phyloP scores from a whole-genome alignment of 2,113 vertebrate genomes.

The Guaruba guarouba region DNA sequence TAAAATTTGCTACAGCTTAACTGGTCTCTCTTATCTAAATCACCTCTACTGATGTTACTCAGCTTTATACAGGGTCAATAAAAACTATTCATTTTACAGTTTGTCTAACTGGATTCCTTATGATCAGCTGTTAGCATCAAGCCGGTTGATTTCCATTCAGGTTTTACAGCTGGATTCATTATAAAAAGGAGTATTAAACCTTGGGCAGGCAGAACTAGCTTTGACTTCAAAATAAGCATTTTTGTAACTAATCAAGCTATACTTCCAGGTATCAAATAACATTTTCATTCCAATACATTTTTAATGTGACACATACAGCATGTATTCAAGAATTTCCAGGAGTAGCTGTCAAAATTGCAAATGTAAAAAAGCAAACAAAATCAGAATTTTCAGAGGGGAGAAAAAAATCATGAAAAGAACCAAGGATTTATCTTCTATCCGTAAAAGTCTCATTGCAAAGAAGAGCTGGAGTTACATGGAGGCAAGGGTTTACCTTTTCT shows the following conservation, averaged over 20 bases:
- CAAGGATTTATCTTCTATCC: not conserved
- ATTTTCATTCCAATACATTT: not conserved
- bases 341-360: not conserved
- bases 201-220: not conserved
- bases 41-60: not conserved
- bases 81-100: not conserved
- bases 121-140: constrained; percentile 16
- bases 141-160: constrained; percentile 31
- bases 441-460: not conserved
- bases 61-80: constrained; percentile 4
- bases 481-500: not conserved
- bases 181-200: not conserved
- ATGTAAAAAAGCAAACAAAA: not conserved
- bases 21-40: not conserved
- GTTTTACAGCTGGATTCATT: constrained; percentile 31
- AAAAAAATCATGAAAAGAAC: not conserved
- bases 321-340: not conserved
- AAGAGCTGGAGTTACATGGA: not conserved
- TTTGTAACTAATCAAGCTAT: not conserved
- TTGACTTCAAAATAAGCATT: constrained; percentile 26
- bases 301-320: not conserved
- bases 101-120: not conserved
- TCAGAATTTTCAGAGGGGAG: not conserved
- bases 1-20: not conserved
- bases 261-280: not conserved